phyloP scores from a whole-genome alignment of 2,888 invertebrate species.

The Lasioglossum vierecki region DNA sequence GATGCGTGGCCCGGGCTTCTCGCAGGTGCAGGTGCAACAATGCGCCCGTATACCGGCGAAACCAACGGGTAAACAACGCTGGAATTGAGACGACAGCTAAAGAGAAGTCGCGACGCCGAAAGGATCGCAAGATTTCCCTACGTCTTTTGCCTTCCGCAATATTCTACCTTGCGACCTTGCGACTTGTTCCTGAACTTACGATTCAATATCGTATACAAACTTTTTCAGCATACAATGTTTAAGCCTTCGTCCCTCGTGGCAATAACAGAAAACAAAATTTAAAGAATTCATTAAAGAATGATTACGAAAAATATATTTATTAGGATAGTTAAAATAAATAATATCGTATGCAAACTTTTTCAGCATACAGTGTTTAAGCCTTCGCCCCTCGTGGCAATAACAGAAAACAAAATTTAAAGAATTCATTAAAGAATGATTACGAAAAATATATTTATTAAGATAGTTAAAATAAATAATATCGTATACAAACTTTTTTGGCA shows the following conservation, averaged over 20 bases:
- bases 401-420: too few relatives aligned
- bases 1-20: conserved; percentile 50
- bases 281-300: too few relatives aligned
- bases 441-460: too few relatives aligned
- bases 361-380: too few relatives aligned
- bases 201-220: not conserved
- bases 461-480: not conserved
- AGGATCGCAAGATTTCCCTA: conserved; percentile 73
- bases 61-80: not conserved
- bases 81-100: conserved; percentile 23
- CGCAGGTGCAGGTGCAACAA: conserved; percentile 65
- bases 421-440: too few relatives aligned
- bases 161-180: not conserved
- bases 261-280: too few relatives aligned
- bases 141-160: conserved; percentile 62
- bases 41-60: conserved; percentile 50
- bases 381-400: too few relatives aligned
- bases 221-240: too few relatives aligned
- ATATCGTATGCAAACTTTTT: not conserved
- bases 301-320: too few relatives aligned
- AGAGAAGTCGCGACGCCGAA: conserved; percentile 11
- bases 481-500: too few relatives aligned
- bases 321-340: too few relatives aligned
- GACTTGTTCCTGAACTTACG: not conserved
- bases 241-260: too few relatives aligned